Base-by-base conservation (phyloP, 2,797 vertebrate genomes). In the Pangasius djambal region DNA sequence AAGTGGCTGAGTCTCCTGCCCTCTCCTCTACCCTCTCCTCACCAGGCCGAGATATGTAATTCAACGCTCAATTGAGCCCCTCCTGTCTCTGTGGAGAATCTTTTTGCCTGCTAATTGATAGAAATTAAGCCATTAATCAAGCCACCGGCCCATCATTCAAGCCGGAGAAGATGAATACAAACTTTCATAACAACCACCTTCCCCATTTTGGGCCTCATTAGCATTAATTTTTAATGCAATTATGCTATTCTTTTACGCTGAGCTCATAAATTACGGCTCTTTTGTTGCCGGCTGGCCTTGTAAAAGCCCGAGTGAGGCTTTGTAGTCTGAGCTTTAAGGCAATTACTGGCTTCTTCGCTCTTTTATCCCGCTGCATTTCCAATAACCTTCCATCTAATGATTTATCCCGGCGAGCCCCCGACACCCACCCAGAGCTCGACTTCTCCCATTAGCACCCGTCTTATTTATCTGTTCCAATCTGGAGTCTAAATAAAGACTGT, bases 91-190 rank as follows among this genome's bases (percentile, higher is more conserved):
- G 95, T 96, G 96, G 98, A 98, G 97, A 97, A 97, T 97, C 95
- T 93, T 96, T 98, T 96, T 96, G 96, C 97, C 96, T 96, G 94
- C 97, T 99, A 99, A 99, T 99, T 99, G 98, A 99, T 99, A 99
- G 98, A 99, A 99, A 99, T 99, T 98, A 99, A 99, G 98, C 97
- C 98, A 99, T 99, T 99, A 99, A 99, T 99, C 98, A 99, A 99
- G 98, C 97, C 98, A 97, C 96, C 95, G 98, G 98, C 98, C 98
- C 97, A 99, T 99, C 98, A 98, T 96, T 99, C 97, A 98, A 97
- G 95, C 97, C 96, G 89, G 96, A 95, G 96, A 98, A 99, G 98
- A 99, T 99, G 98, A 99, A 99, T 99, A 99, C 98, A 98, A 99
- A 99, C 98, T 99, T 99, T 99, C 97, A 98, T 99, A 99, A 99